Evolutionary conservation across 2,888 invertebrate genomes (phyloP), one percentile per base, ranked within the genome.

Genomic region (Troides aeacus): DNA sequence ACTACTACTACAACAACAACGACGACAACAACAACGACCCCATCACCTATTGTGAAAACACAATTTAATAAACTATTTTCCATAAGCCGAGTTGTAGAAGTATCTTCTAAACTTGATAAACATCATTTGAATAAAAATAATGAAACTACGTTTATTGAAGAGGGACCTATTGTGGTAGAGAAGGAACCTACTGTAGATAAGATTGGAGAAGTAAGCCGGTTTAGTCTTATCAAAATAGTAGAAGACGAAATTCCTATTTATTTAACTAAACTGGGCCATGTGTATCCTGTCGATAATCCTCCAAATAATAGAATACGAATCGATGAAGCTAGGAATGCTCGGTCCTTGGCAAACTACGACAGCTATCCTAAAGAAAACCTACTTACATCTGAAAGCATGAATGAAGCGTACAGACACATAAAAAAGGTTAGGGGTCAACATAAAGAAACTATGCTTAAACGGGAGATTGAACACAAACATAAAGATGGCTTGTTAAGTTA

Each of bases 161-260:
- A 92, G 75, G 92, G 93, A 0, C 83, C 91, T 77, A 86, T 93
- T 1, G 92, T 91, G 78, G 86, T 94, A n/a, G 94, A 95, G 79
- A 93, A 93, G 72, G 88, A 94, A 78, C 94, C 95, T 0, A 93
- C 93, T 21, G 78, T 94, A 1, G 94, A 95, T 77, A 94, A 94
- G 87, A 93, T 96, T 72, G 95, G 95, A 61, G 95, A 95, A 84
- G 94, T 96, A 0, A 95, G 94, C 81, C 93, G 95, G 74, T 94
- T 94, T 53, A 95, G 95, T 74, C 90, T 94, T 24, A 95, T 96
- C 21, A 95, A 95, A 82, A 92, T 95, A 66, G 93, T 95, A 4
- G 95, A 94, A 84, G 93, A 93, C 76, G 93, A 93, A 77, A 92
- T 93, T 18, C 93, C 93, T 62, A 91, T 92, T 72, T 93, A 93